Evolutionary conservation across 2,797 vertebrate genomes (phyloP), one percentile per base, ranked within the genome.

Genomic region (Sylvilagus floridanus): DNA sequence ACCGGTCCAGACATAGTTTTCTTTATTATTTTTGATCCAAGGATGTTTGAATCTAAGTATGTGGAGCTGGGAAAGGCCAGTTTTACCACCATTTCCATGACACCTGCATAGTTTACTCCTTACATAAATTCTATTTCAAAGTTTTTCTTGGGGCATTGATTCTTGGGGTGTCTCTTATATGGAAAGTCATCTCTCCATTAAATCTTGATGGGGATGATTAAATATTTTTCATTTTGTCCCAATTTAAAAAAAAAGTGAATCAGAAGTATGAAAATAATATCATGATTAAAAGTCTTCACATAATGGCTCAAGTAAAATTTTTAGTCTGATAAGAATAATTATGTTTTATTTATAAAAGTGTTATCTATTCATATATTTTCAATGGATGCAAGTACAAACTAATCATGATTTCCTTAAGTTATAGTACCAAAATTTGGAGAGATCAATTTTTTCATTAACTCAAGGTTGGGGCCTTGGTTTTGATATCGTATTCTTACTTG

Each of bases 401-500:
- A 84, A 69, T 50, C 5, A 50, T 90, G 8, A 37, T 60, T 84
- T 81, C 0, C 2, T 88, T 37, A 84, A 52, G 9, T 52, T 86
- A 50, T 14, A 60, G 81, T 91, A 7, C 2, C 75, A 14, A 3
- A n/a, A 47, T 78, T 82, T 85, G 4, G 17, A 60, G 76, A 8
- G n/a, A 81, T 50, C n/a, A 11, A 75, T 88, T 92, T 85, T 75
- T 8, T 86, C 76, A 37, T 73, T 66, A 76, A 90, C 76, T 84
- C 9, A 84, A 78, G 22, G 7, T 2, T 57, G 11, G 7, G 14
- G 4, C 1, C 3, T 88, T 89, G 90, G 57, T 68, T 94, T 79
- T 82, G 62, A 52, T 19, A 66, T 62, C 19, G 7, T 87, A 14
- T 32, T 95, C 22, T 93, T 66, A 35, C 68, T 37, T 91, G 4